phyloP scores from a whole-genome alignment of 2,113 vertebrate genomes.

The Ploceus nigricollis region DNA sequence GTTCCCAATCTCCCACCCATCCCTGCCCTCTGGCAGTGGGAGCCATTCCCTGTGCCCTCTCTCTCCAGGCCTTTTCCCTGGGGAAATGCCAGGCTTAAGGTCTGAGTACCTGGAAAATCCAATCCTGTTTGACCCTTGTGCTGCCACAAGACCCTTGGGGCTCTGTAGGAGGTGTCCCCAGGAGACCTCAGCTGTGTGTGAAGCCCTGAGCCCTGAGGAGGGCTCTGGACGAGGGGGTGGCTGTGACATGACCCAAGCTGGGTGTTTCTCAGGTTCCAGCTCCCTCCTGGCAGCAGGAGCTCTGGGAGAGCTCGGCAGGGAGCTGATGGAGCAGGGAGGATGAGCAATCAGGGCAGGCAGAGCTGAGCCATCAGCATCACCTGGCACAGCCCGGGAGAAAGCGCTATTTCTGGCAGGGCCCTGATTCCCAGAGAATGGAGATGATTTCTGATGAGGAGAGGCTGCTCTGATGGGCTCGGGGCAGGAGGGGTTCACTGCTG shows the following conservation, averaged over 20 bases:
- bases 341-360: slow-evolving; percentile 21
- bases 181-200: accelerated
- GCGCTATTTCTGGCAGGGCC: neutral
- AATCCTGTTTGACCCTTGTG: accelerated
- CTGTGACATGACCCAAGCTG: neutral
- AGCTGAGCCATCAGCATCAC: neutral
- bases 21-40: neutral
- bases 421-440: neutral
- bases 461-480: neutral
- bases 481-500: neutral
- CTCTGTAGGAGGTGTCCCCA: accelerated
- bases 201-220: accelerated
- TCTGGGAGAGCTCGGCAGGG: neutral
- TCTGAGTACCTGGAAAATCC: neutral
- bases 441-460: neutral
- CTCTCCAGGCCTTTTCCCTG: neutral
- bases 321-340: neutral
- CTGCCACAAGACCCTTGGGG: neutral
- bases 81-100: neutral
- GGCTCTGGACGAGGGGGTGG: accelerated
- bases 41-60: neutral
- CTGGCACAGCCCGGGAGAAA: neutral
- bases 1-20: neutral
- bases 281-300: neutral
- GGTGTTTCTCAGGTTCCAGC: neutral